Conservation (phyloP, 2,797 vertebrate genomes). For the Tadarida brasiliensis region DNA sequence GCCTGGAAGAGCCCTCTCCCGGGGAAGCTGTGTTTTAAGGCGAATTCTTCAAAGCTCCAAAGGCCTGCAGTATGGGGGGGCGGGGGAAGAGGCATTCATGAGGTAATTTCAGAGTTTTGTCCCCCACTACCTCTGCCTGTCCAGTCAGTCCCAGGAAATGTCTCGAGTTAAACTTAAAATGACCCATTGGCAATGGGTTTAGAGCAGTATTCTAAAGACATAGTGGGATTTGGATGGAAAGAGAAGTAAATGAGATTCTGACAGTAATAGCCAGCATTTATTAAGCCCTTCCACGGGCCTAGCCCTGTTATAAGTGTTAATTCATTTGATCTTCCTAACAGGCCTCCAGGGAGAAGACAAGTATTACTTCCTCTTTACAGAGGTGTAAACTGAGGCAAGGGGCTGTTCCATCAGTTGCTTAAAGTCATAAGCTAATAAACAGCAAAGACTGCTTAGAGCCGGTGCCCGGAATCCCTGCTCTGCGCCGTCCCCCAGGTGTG, state of each 20-base stretch:
- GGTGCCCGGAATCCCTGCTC: rapidly evolving
- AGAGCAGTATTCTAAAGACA: slow-evolving; percentile 24
- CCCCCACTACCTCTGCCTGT: background rate
- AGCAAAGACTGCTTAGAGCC: background rate
- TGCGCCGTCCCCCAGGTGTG: rapidly evolving
- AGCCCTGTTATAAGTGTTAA: background rate
- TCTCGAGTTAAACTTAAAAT: background rate
- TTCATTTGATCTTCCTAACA: background rate
- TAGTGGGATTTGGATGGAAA: background rate
- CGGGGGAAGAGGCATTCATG: background rate
- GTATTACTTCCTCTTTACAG: background rate
- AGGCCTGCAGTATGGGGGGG: background rate
- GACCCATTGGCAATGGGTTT: background rate
- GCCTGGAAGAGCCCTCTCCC: slow-evolving; percentile 41
- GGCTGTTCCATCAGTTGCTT: background rate
- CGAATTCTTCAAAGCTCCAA: slow-evolving; percentile 52
- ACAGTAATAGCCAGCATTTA: background rate
- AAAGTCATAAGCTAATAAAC: background rate
- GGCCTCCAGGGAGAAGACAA: background rate
- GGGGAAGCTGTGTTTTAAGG: slow-evolving; percentile 55
- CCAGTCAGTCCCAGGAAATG: background rate
- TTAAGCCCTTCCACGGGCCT: background rate
- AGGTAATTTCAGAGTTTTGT: slow-evolving; percentile 45
- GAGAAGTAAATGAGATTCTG: background rate
- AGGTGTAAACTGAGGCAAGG: background rate